Evolutionary conservation across 2,113 vertebrate species (phyloP).

Genomic region (Lampris megalopsis): DNA sequence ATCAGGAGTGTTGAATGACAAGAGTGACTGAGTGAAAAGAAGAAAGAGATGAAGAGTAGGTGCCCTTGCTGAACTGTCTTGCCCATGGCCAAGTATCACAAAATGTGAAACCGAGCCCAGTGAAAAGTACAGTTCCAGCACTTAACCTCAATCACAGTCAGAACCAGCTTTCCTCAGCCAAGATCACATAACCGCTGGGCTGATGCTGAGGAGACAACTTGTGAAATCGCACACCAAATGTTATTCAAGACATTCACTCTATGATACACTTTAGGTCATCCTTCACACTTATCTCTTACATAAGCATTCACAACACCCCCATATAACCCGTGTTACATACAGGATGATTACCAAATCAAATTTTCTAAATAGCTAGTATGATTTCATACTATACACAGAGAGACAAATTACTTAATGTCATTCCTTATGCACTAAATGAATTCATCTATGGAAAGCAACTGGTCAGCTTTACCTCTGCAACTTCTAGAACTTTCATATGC

Average conservation of each 20-base stretch:
- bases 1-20: neutral
- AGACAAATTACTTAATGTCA: no score
- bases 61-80: neutral
- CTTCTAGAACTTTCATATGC: constrained; percentile 3
- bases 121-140: constrained; percentile 16
- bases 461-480: neutral
- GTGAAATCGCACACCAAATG: neutral
- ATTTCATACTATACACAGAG: no score
- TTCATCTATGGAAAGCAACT: neutral
- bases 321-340: neutral
- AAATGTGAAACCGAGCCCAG: neutral
- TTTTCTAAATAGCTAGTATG: neutral
- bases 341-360: neutral
- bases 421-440: no score
- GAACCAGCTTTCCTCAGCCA: neutral
- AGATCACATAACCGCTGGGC: neutral
- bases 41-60: constrained; percentile 11
- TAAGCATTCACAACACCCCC: neutral
- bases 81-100: neutral
- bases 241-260: neutral
- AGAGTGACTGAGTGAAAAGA: neutral
- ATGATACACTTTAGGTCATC: neutral
- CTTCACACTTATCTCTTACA: neutral
- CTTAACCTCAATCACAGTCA: constrained; percentile 26
- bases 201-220: neutral